Conservation (phyloP, 2,888 invertebrate genomes). For the Crioceris asparagi region DNA sequence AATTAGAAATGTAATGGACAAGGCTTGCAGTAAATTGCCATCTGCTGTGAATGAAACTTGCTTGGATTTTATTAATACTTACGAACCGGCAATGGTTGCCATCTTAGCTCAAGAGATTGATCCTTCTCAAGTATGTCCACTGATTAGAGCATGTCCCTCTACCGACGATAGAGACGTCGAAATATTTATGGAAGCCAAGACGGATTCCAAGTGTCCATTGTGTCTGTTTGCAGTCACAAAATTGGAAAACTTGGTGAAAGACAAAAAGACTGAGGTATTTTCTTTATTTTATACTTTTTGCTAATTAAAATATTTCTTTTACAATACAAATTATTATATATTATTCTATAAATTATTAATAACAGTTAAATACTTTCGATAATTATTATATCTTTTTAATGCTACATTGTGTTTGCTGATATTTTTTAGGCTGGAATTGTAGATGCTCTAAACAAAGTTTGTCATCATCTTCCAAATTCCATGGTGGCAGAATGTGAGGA, state of each 20-base stretch:
- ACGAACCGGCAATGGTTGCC: conserved; percentile 70
- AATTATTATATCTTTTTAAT: no score
- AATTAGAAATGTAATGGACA: conserved; percentile 55
- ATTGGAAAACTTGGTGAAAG: conserved; percentile 60
- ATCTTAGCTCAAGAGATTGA: conserved; percentile 69
- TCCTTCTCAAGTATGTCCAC: conserved; percentile 65
- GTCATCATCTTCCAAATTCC: conserved; percentile 53
- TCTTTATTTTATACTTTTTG: conserved; percentile 5
- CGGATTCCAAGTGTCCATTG: conserved; percentile 66
- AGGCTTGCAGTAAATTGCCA: conserved; percentile 61
- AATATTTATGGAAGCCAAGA: conserved; percentile 41
- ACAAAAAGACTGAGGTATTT: conserved; percentile 62
- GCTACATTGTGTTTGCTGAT: no score
- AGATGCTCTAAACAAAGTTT: conserved; percentile 57
- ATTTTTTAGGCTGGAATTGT: conserved; percentile 55
- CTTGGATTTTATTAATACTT: conserved; percentile 62
- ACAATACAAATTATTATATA: no score
- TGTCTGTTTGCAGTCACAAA: conserved; percentile 75
- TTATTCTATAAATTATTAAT: no score
- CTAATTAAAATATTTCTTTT: no score
- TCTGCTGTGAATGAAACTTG: conserved; percentile 52
- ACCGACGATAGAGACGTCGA: conserved; percentile 42
- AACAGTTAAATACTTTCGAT: no score
- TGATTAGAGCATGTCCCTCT: conserved; percentile 56
- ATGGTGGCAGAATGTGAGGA: conserved; percentile 57